Evolutionary conservation across 2,888 invertebrate species (phyloP), one percentile per base, ranked within the genome.

Genomic region (Tenthredo notha): DNA sequence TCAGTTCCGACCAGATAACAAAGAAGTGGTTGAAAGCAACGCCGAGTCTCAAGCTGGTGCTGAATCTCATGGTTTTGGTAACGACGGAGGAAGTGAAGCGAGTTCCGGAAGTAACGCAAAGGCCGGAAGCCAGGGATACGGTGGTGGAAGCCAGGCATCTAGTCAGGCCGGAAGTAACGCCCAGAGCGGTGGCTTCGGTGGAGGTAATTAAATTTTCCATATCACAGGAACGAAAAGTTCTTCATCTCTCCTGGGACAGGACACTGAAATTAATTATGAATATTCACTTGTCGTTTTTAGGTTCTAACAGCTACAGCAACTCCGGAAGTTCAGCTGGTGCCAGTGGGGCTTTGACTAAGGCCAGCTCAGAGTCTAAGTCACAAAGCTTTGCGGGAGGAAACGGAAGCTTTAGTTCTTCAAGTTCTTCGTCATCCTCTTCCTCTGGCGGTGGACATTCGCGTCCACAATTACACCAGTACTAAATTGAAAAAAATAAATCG

Each of bases 371-470:
- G n/a, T 37, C 80, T 1, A 61, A 61, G 33, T 58, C 80, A 10
- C 21, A 80, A 37, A 61, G 37, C n/a, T 65, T 61, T 25, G 18
- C 21, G 18, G 61, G 61, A 12, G 80, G 37, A 33, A 80, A 83
- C 29, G 67, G 67, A 65, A 29, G 54, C 29, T 67, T 15, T 70
- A 67, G 29, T 50, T 83, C 67, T 10, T 65, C 83, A 2, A 83
- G 67, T n/a, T 83, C 83, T 37, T 83, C 67, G n/a, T 21, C 83
- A 25, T 83, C 67, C 6, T 50, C 67, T 40, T 67, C 47, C 7
- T 15, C 67, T 10, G 12, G 33, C 4, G 29, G 43, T 0, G 67
- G 83, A 21, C 25, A 2, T 4, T 7, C 2, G 0, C 18, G 6
- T 2, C 72, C 72, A 40, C 43, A n/a, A 1, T 3, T 9, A n/a